These are phyloP conservation scores for Orestias chungarensis DNA, from an alignment of 2,797 vertebrate genomes.

Conservation along the genomic window DNA sequence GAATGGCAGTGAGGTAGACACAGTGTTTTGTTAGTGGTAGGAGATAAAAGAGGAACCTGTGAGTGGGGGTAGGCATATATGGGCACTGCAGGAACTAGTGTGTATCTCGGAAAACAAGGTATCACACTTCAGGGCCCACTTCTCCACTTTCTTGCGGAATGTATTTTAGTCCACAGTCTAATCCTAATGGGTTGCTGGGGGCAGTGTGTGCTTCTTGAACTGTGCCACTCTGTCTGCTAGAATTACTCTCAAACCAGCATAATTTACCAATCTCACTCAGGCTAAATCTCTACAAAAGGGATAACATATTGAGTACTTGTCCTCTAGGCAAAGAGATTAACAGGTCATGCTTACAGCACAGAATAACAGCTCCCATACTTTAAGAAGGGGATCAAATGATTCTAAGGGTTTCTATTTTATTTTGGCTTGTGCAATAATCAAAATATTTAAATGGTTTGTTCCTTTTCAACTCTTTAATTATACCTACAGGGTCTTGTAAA, in stretches of 20 bases:
- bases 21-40: slow-evolving; percentile 64
- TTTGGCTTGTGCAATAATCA: not conserved
- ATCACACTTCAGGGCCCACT: slow-evolving; percentile 22
- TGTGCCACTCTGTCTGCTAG: slow-evolving; percentile 51
- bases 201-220: slow-evolving; percentile 52
- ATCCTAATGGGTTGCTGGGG: slow-evolving; percentile 71
- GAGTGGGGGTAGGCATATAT: slow-evolving; percentile 26
- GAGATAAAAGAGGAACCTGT: slow-evolving; percentile 58
- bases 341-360: slow-evolving; percentile 22
- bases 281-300: slow-evolving; percentile 48
- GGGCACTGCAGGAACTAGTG: slow-evolving; percentile 28
- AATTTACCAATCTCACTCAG: slow-evolving; percentile 58
- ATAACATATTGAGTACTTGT: slow-evolving; percentile 43
- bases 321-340: slow-evolving; percentile 31
- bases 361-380: slow-evolving; percentile 23
- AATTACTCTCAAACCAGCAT: slow-evolving; percentile 49
- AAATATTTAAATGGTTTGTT: not conserved
- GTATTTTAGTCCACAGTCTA: slow-evolving; percentile 62
- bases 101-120: slow-evolving; percentile 41
- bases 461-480: not conserved
- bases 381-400: not conserved
- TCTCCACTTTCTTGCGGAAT: slow-evolving; percentile 38
- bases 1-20: slow-evolving; percentile 59
- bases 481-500: not conserved
- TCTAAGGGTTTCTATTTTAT: not conserved